A percentile compares a stretch with the other conserved stretches of the same genome.
Conservation (phyloP, 1,140 invertebrate species). For the Diprion similis region DNA sequence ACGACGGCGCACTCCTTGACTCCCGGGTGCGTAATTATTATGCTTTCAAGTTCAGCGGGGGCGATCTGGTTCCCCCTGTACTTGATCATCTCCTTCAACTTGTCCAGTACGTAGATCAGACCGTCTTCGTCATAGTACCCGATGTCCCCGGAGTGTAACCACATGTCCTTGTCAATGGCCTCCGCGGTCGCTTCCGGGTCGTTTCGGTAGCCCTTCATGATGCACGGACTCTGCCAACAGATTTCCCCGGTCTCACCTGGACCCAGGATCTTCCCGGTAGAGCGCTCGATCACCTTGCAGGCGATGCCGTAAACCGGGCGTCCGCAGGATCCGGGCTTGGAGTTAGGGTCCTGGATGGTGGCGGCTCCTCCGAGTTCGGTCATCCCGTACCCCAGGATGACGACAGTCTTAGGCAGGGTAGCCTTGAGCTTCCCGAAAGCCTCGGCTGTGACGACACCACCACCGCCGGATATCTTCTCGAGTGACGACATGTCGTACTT, state of each 20-base stretch:
- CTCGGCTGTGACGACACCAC: background rate
- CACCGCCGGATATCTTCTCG: conserved; percentile 1
- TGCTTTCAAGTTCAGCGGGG: conserved; percentile 68
- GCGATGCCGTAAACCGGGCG: conserved; percentile 32
- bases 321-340: conserved; percentile 37
- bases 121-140: conserved; percentile 61
- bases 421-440: conserved; percentile 7
- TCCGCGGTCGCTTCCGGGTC: conserved; percentile 55
- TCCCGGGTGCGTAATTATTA: conserved; percentile 62
- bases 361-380: conserved; percentile 38
- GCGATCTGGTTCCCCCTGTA: conserved; percentile 65
- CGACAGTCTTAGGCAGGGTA: background rate
- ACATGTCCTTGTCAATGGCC: conserved; percentile 64
- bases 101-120: conserved; percentile 62
- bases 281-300: conserved; percentile 47
- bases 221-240: conserved; percentile 46
- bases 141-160: conserved; percentile 67
- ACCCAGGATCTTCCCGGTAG: conserved; percentile 50
- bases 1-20: conserved; percentile 69
- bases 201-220: conserved; percentile 44
- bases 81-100: conserved; percentile 70
- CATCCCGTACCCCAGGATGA: conserved; percentile 33
- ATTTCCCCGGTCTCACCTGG: conserved; percentile 54
- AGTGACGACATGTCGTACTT: background rate
- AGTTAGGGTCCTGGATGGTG: conserved; percentile 11